A percentile compares a stretch with the other conserved stretches of the same genome.
phyloP scores from a whole-genome alignment of 2,888 invertebrate species.

The Colostygia pectinataria region DNA sequence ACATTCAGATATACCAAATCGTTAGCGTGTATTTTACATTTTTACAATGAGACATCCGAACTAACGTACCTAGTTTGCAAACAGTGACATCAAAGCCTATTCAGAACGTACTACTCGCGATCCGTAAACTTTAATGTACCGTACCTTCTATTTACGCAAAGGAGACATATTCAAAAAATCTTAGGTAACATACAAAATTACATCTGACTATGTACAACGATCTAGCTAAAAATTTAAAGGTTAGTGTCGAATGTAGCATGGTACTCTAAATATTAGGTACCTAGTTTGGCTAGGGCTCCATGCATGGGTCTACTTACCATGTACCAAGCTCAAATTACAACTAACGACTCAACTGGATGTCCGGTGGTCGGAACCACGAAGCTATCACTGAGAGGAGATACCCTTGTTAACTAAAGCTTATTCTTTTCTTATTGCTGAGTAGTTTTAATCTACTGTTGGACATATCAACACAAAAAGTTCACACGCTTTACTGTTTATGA shows the following conservation, averaged over 20 bases:
- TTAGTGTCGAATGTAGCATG: slow-evolving; percentile 59
- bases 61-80: slow-evolving; percentile 69
- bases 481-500: too few relatives aligned
- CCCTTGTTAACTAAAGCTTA: neutral
- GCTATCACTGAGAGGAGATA: slow-evolving; percentile 4
- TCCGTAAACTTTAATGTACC: slow-evolving; percentile 69
- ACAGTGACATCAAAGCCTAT: slow-evolving; percentile 78
- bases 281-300: slow-evolving; percentile 69
- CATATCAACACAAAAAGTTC: neutral
- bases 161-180: slow-evolving; percentile 76
- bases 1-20: slow-evolving; percentile 74
- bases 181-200: slow-evolving; percentile 80
- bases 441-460: neutral
- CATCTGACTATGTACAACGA: slow-evolving; percentile 77
- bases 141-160: slow-evolving; percentile 76
- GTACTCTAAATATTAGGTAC: slow-evolving; percentile 69
- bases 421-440: neutral
- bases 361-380: slow-evolving; percentile 19
- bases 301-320: slow-evolving; percentile 68
- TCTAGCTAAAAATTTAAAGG: slow-evolving; percentile 69
- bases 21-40: slow-evolving; percentile 81
- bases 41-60: slow-evolving; percentile 78
- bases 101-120: slow-evolving; percentile 80
- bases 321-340: slow-evolving; percentile 63
- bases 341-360: slow-evolving; percentile 40